Conservation (phyloP, 2,113 vertebrate species). For the human region GRCh38 chr1:186306001-186306500, state of each 20-base stretch:
- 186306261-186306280: neutral
- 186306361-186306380: slow-evolving; percentile 52
- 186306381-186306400: slow-evolving; percentile 64
- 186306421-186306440: slow-evolving; percentile 48
- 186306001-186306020: neutral
- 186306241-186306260: neutral
- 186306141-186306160: neutral
- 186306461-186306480: slow-evolving; percentile 47
- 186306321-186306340: slow-evolving; percentile 68
- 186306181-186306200: neutral
- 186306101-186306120: neutral
- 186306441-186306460: slow-evolving; percentile 32
- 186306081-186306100: neutral
- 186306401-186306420: slow-evolving; percentile 46
- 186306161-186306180: slow-evolving; percentile 19
- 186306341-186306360: slow-evolving; percentile 56
- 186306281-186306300: neutral
- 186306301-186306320: slow-evolving; percentile 48
- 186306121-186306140: neutral
- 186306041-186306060: neutral
- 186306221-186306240: neutral
- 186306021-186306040: neutral
- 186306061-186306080: neutral
- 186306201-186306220: neutral
- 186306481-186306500: slow-evolving; percentile 43